Evolutionary conservation across 2,113 vertebrate genomes (phyloP).

Genomic region (Centropus unirufus): DNA sequence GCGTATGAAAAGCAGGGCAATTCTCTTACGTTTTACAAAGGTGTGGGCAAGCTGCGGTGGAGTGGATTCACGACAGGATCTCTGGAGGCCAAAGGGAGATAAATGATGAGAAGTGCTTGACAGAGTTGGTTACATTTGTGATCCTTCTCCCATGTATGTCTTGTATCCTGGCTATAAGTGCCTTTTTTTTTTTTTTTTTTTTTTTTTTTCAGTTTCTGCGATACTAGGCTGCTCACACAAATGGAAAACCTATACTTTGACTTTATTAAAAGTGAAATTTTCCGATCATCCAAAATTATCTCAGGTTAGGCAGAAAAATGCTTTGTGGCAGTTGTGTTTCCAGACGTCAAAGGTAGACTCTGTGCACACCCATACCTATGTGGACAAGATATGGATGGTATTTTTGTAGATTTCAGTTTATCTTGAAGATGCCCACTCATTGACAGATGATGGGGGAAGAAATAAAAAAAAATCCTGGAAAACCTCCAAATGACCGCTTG

Average conservation of each 20-base stretch:
- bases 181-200: neutral
- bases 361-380: neutral
- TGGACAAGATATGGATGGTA: neutral
- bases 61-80: neutral
- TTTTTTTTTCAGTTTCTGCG: neutral
- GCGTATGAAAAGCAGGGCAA: neutral
- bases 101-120: neutral
- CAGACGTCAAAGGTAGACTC: neutral
- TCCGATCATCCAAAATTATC: neutral
- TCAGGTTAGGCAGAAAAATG: neutral
- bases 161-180: neutral
- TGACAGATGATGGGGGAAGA: neutral
- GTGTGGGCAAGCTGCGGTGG: neutral
- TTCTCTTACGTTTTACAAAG: neutral
- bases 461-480: neutral
- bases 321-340: neutral
- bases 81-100: neutral
- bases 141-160: neutral
- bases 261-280: neutral
- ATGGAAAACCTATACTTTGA: neutral
- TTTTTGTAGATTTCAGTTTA: neutral
- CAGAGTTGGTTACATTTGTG: neutral
- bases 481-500: neutral
- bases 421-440: neutral
- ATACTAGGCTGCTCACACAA: neutral